A percentile compares a stretch with the other conserved stretches of the same genome.
phyloP scores from a whole-genome alignment of 2,888 invertebrate genomes.

The Blastobasis adustella region DNA sequence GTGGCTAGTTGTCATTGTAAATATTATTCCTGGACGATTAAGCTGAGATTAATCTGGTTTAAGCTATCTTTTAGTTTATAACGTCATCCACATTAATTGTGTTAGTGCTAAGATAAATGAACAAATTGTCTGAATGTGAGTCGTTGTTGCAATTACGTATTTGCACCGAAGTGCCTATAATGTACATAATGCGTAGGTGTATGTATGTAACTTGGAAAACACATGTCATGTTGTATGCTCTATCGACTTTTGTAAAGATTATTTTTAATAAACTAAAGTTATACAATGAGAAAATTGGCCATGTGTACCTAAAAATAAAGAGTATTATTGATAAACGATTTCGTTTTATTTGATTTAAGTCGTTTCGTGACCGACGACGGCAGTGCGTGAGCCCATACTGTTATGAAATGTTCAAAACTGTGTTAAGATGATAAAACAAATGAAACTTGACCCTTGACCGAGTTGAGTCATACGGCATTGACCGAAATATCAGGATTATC shows the following conservation, averaged over 20 bases:
- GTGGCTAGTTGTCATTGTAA: conserved; percentile 23
- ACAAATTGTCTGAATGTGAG: conserved; percentile 4
- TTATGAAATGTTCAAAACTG: no score
- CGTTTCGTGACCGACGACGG: no score
- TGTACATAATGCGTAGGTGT: conserved; percentile 14
- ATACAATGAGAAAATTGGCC: conserved; percentile 35
- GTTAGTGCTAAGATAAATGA: conserved; percentile 8
- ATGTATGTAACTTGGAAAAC: conserved; percentile 16
- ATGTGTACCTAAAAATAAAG: conserved; percentile 46
- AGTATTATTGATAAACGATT: conserved; percentile 26
- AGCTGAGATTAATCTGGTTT: conserved; percentile 29
- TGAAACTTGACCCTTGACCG: background rate
- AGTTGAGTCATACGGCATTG: no score
- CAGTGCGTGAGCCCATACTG: no score
- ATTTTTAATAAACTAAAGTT: conserved; percentile 23
- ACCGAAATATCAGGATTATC: no score
- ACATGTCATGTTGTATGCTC: conserved; percentile 17
- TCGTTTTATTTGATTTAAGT: conserved; percentile 11
- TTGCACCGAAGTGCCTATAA: conserved; percentile 54
- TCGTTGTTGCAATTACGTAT: conserved; percentile 34
- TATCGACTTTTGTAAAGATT: conserved; percentile 28
- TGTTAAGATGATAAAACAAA: background rate
- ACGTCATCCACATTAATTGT: conserved; percentile 32
- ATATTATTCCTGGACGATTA: conserved; percentile 10
- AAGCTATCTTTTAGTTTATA: conserved; percentile 18